phyloP scores from a whole-genome alignment of 1,140 invertebrate species.

The Orchesella cincta region DNA sequence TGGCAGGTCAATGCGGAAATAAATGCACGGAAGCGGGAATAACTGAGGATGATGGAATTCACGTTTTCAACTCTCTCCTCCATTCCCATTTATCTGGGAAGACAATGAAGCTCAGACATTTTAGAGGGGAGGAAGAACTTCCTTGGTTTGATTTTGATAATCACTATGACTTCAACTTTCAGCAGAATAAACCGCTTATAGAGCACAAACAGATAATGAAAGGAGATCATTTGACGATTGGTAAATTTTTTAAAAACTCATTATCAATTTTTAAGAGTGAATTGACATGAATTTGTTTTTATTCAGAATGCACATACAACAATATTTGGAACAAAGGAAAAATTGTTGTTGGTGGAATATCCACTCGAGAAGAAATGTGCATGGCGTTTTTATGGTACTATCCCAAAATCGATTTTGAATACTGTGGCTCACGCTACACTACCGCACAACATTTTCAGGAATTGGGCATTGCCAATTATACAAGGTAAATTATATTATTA shows the following conservation, averaged over 20 bases:
- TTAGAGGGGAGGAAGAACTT: constrained; percentile 65
- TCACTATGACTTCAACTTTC: constrained; percentile 70
- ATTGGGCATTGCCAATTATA: background rate
- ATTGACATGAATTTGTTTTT: too few relatives aligned
- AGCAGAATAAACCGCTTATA: constrained; percentile 66
- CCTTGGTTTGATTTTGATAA: constrained; percentile 67
- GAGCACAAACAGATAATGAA: constrained; percentile 61
- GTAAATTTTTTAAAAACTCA: background rate
- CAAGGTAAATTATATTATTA: background rate
- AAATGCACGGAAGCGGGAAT: constrained; percentile 12
- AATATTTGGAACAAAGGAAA: background rate
- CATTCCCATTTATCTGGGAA: constrained; percentile 56
- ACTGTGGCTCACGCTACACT: background rate
- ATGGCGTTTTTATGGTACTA: background rate
- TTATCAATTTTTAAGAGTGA: background rate
- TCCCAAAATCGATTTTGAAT: background rate
- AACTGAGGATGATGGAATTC: constrained; percentile 32
- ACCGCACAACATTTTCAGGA: background rate
- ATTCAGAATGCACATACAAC: background rate
- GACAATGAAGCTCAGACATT: constrained; percentile 67
- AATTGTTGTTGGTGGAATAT: background rate
- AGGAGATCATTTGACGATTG: constrained; percentile 39
- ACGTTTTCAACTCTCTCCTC: constrained; percentile 35
- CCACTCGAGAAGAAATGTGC: constrained; percentile 1
- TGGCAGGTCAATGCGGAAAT: constrained; percentile 32